A percentile compares a stretch with the other conserved stretches of the same genome.
Conservation (phyloP, 2,113 vertebrate genomes). For the Marmota flaviventris region DNA sequence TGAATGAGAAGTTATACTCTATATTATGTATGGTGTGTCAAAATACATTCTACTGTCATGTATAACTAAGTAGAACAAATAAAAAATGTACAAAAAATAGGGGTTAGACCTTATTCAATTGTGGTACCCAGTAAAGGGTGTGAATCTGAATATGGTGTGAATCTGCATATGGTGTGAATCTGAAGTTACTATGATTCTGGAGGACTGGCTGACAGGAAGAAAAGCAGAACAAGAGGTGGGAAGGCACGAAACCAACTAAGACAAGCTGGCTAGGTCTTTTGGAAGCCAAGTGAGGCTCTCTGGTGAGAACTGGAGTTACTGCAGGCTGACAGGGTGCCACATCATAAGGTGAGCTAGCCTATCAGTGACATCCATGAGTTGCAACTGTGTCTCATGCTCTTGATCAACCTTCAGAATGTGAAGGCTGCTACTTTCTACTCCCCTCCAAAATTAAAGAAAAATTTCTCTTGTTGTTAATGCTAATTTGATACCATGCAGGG, state of each 20-base stretch:
- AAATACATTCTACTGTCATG: too few relatives aligned
- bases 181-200: not conserved
- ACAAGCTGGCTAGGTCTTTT: not conserved
- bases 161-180: not conserved
- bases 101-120: not conserved
- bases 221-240: not conserved
- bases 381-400: too few relatives aligned
- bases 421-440: not conserved
- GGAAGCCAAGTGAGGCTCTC: not conserved
- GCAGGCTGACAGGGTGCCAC: not conserved
- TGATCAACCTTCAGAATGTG: not conserved
- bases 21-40: too few relatives aligned
- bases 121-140: not conserved
- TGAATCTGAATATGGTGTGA: not conserved
- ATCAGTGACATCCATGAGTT: not conserved
- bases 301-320: not conserved
- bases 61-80: too few relatives aligned
- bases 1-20: too few relatives aligned
- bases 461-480: not conserved
- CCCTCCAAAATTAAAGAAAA: not conserved
- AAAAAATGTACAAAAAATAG: not conserved
- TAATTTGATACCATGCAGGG: not conserved
- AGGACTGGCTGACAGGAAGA: not conserved
- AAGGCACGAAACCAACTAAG: not conserved
- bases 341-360: not conserved